Evolutionary conservation across 2,113 vertebrate genomes (phyloP).

Genomic region (Pangasianodon hypophthalmus): DNA sequence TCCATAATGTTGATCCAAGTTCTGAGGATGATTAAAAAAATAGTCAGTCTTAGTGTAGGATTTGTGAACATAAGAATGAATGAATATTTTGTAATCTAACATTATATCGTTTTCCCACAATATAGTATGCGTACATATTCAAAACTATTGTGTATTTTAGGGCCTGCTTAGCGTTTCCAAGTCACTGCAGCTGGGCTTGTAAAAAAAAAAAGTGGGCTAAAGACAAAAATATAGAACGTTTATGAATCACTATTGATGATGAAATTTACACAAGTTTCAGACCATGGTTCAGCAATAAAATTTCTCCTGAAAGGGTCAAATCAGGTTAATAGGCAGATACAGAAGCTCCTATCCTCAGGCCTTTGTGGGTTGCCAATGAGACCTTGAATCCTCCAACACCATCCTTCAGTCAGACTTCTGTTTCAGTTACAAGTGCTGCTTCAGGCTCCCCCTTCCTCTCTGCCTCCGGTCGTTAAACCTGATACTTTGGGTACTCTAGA

Average conservation of each 20-base stretch:
- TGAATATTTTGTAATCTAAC: background rate
- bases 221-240: background rate
- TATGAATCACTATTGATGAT: background rate
- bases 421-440: background rate
- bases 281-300: background rate
- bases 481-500: background rate
- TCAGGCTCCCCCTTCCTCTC: background rate
- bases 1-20: background rate
- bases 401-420: background rate
- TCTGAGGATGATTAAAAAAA: background rate
- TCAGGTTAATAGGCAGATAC: background rate
- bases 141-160: background rate
- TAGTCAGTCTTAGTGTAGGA: background rate
- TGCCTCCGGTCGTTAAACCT: background rate
- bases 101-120: background rate
- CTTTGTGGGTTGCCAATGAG: background rate
- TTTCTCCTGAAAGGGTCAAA: background rate
- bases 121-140: background rate
- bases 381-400: background rate
- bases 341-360: background rate
- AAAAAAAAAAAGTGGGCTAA: too few species aligned
- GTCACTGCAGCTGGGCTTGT: background rate
- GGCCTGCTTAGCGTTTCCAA: background rate
- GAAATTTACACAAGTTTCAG: background rate
- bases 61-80: background rate